Evolutionary conservation across 2,113 vertebrate genomes (phyloP), one percentile per base, ranked within the genome.

Genomic region (Chitala chitala): DNA sequence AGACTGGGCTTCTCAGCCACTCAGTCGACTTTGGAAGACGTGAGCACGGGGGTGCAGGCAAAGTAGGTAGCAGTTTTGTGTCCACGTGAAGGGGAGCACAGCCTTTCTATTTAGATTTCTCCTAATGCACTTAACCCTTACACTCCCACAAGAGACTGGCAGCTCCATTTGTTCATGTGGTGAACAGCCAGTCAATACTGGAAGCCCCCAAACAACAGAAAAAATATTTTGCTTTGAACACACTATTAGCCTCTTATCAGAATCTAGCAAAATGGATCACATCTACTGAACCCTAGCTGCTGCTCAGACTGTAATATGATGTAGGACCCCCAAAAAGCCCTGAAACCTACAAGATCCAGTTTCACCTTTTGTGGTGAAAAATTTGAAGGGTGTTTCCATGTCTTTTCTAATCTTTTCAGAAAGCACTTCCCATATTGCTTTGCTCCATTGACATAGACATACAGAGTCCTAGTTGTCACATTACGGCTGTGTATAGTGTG

Each of bases 321-420:
- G 83, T 85, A 80, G 75, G 79, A 77, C 83, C 76, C n/a, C 71
- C 66, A 72, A 84, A 83, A 63, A 84, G 79, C 71, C 72, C 73
- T 86, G 79, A 1, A 59, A 44, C 7, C 29, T 56, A 64, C 51
- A 17, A 70, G 82, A 89, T 90, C 85, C 72, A 9, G 20, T 90
- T 89, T 85, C 88, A 24, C 78, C 83, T 79, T 86, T 91, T 90
- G 86, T 90, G 78, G 68, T 20, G 73, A 38, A 58, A 76, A 81
- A 83, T 82, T 84, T 89, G 84, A 89, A 83, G 88, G 87, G 86
- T 77, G 86, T 86, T 88, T 86, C 81, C 83, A 77, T 76, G 75
- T 79, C 87, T 87, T 85, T 88, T 90, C 87, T 89, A 88, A 80
- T 76, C 76, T 84, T 72, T 85, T 88, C 81, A 82, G 87, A 87